Evolutionary conservation across 2,888 invertebrate species (phyloP).

Genomic region (Lamproptera curius): DNA sequence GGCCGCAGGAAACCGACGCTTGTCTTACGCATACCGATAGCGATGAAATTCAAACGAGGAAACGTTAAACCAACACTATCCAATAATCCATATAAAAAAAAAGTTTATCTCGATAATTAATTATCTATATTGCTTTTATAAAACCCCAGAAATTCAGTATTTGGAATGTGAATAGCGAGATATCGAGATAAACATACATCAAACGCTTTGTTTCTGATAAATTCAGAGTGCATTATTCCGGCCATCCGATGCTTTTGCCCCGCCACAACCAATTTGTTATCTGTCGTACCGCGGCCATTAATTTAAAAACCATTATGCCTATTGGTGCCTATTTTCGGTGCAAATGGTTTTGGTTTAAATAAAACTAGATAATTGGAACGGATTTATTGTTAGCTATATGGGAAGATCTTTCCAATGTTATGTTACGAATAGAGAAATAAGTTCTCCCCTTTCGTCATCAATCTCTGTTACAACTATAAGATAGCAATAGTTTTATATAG

Average conservation of each 20-base stretch:
- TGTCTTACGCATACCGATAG: not conserved
- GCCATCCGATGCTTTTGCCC: constrained; percentile 2
- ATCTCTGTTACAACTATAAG: too few relatives aligned
- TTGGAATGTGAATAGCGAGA: not conserved
- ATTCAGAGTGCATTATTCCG: not conserved
- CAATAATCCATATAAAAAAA: not conserved
- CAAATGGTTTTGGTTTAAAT: constrained; percentile 8
- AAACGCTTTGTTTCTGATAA: not conserved
- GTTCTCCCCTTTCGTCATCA: too few relatives aligned
- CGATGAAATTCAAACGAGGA: not conserved
- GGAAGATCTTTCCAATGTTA: too few relatives aligned
- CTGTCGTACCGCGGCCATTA: constrained; percentile 4
- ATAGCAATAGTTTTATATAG: too few relatives aligned
- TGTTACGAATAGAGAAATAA: too few relatives aligned
- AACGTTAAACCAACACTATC: not conserved
- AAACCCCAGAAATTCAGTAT: not conserved
- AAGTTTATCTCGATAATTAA: not conserved
- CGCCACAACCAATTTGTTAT: constrained; percentile 8
- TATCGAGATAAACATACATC: not conserved
- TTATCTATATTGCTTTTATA: not conserved
- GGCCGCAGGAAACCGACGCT: not conserved
- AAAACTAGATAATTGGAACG: constrained; percentile 1
- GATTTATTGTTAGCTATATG: not conserved
- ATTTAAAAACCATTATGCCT: constrained; percentile 16
- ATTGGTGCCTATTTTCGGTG: constrained; percentile 4